Base-by-base conservation (phyloP, 2,797 vertebrate genomes). In the Tapera naevia region DNA sequence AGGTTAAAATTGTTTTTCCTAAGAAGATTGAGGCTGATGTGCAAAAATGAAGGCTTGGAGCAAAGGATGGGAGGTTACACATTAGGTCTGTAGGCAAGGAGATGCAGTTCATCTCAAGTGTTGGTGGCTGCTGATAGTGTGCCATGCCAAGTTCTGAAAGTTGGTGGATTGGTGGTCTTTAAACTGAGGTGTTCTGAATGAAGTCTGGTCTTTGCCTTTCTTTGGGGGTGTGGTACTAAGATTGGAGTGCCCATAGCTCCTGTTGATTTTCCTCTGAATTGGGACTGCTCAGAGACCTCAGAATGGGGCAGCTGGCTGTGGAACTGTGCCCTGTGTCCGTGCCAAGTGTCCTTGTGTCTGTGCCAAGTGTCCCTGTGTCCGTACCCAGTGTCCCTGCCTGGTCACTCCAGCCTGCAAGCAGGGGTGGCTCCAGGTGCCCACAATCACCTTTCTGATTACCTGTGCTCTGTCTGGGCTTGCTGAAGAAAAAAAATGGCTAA, bases 1-100 rank as follows among this genome's bases (percentile, higher is more conserved):
- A 97, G 96, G 95, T 95, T 96, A 96, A 75, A 83, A 89, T 93
- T 94, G 89, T 94, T 93, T 86, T 94, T 93, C 86, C 43, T 95
- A 61, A 64, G 91, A 83, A 96, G 95, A 92, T 85, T 85, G 73
- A 96, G 85, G 87, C 74, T 85, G 61, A 50, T 82, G 84, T 86
- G 83, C 51, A 64, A 14, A 93, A 88, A 56, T n/a, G 75, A 62
- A 85, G 84, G 84, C 70, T 95, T 27, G 57, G 81, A 89, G 90
- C 24, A 18, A 35, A 75, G 57, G 43, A 8, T 76, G 80, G 79
- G 67, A 86, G 83, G 21, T 60, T 39, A 8, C 27, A 2, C 3
- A 2, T 53, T 35, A 60, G 78, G 45, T 83, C 82, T 88, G 56
- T n/a, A 27, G 61, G 71, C 74, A 57, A 61, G 61, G 62, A 65